phyloP scores from a whole-genome alignment of 2,113 vertebrate species.

The Glaucidium brasilianum region DNA sequence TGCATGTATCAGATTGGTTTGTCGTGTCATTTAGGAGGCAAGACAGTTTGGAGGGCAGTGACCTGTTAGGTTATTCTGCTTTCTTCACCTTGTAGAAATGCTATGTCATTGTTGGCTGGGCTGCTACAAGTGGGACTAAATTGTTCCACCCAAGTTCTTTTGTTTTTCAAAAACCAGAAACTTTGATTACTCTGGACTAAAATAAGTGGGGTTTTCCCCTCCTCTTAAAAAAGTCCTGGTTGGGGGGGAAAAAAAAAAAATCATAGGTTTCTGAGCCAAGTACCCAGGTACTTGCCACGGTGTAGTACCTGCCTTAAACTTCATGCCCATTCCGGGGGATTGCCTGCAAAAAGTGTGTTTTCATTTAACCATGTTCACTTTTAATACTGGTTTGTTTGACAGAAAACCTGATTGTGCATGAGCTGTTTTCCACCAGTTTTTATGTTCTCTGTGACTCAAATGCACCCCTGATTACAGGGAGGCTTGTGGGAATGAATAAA shows the following conservation, averaged over 20 bases:
- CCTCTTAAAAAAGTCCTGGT: not conserved
- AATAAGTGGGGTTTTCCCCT: not conserved
- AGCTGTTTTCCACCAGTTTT: not conserved
- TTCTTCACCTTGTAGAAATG: fast-evolving
- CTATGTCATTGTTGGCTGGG: not conserved
- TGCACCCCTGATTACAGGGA: not conserved
- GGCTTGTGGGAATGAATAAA: not conserved
- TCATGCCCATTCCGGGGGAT: not conserved
- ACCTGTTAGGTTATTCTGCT: not conserved
- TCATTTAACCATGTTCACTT: not conserved
- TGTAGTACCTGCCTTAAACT: not conserved
- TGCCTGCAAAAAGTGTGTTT: not conserved
- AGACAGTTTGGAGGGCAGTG: not conserved
- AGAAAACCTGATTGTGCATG: not conserved
- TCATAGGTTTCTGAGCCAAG: not conserved
- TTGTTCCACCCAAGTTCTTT: not conserved
- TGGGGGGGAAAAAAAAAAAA: not conserved
- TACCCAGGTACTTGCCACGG: not conserved
- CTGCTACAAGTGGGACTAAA: not conserved
- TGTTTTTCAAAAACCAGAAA: not conserved
- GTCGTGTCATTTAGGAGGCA: fast-evolving
- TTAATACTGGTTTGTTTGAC: not conserved
- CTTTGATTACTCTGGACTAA: not conserved
- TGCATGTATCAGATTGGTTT: fast-evolving
- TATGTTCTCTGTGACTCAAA: not conserved